Evolutionary conservation across 2,797 vertebrate species (phyloP).

Genomic region (Enteromius unitaeniatus): DNA sequence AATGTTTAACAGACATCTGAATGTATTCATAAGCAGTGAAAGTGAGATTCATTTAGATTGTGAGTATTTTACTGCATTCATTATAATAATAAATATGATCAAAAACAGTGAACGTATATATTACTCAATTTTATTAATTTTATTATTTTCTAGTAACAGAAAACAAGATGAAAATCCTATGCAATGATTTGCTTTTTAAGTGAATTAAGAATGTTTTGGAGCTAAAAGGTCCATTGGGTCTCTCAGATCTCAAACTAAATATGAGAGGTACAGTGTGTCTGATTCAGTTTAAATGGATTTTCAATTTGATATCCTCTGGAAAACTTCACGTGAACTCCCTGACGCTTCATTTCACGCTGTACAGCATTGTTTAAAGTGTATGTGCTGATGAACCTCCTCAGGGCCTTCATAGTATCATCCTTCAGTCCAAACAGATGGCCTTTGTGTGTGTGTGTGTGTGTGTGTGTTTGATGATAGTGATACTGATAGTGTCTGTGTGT

Average conservation of each 20-base stretch:
- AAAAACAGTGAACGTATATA: no score
- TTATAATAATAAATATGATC: neutral
- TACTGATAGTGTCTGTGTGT: neutral
- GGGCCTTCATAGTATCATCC: neutral
- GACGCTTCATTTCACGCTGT: neutral
- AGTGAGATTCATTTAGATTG: no score
- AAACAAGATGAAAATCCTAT: neutral
- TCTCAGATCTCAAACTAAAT: neutral
- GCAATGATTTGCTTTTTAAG: neutral
- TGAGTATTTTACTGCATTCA: neutral
- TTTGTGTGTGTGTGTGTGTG: neutral
- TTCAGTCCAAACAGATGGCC: neutral
- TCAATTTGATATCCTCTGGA: neutral
- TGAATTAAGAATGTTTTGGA: neutral
- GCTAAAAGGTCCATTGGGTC: neutral
- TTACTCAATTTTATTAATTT: no score
- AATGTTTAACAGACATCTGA: no score
- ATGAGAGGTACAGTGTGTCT: neutral
- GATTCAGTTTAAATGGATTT: neutral
- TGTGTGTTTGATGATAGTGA: neutral
- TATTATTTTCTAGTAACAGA: neutral
- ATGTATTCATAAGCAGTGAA: no score
- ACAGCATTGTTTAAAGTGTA: neutral
- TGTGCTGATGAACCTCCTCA: neutral
- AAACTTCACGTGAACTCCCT: neutral